A percentile compares a stretch with the other conserved stretches of the same genome.
phyloP scores from a whole-genome alignment of 2,888 invertebrate genomes.

The Melipona beecheii region DNA sequence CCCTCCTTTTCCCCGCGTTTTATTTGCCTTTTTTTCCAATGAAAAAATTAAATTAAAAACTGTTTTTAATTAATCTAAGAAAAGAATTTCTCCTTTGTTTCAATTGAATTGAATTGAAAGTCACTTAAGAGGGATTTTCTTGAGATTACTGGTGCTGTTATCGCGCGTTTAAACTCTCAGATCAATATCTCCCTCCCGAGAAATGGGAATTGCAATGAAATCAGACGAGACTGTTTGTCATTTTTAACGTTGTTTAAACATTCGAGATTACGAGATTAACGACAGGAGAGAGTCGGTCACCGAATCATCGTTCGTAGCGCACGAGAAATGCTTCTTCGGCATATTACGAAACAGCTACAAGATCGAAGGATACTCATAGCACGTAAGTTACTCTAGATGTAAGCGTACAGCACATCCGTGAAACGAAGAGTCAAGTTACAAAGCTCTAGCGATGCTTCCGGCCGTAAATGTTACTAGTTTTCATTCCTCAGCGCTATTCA shows the following conservation, averaged over 20 bases:
- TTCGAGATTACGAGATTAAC: not conserved
- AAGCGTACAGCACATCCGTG: conserved; percentile 67
- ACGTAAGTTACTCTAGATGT: conserved; percentile 65
- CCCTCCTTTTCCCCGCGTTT: not conserved
- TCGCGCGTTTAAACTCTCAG: not conserved
- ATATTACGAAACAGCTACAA: conserved; percentile 41
- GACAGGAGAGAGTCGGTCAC: conserved; percentile 29
- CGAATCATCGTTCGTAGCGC: conserved; percentile 54
- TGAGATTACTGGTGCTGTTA: not conserved
- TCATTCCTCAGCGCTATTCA: conserved; percentile 55
- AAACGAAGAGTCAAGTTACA: conserved; percentile 64
- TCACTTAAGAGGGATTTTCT: not conserved
- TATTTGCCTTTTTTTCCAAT: not conserved
- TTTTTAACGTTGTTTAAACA: not conserved
- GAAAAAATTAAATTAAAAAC: not conserved
- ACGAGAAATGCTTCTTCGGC: conserved; percentile 58
- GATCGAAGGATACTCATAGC: conserved; percentile 66
- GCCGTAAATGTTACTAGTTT: conserved; percentile 69
- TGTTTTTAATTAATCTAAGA: not conserved
- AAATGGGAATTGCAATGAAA: not conserved
- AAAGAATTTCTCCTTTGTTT: not conserved
- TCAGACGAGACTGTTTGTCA: not conserved
- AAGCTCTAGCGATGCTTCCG: conserved; percentile 68
- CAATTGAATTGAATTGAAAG: not conserved
- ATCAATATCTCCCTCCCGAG: not conserved